Percentiles rank a stretch among this genome's conserved stretches.
phyloP scores from a whole-genome alignment of 2,113 vertebrate species.

The Odontesthes bonariensis region DNA sequence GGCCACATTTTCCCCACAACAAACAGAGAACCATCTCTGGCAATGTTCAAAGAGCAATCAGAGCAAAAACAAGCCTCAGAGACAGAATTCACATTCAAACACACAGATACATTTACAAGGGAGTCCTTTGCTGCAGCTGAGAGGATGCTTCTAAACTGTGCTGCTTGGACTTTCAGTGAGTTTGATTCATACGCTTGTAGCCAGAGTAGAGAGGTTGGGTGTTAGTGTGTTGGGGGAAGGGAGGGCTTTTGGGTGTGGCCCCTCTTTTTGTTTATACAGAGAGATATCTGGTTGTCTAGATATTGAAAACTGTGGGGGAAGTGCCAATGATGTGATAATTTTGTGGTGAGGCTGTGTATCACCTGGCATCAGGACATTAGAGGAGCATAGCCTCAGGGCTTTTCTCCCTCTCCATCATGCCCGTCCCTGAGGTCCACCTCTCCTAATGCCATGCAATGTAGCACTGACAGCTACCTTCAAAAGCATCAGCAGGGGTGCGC shows the following conservation, averaged over 20 bases:
- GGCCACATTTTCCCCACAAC: constrained; percentile 52
- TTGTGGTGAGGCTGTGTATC: constrained; percentile 38
- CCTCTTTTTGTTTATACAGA: constrained; percentile 39
- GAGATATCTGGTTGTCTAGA: constrained; percentile 43
- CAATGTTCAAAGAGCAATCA: constrained; percentile 44
- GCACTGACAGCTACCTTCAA: constrained; percentile 70
- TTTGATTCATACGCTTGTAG: constrained; percentile 43
- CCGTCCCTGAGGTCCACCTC: constrained; percentile 66
- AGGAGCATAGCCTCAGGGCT: constrained; percentile 47
- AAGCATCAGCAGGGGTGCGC: constrained; percentile 59
- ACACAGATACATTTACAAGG: constrained; percentile 45
- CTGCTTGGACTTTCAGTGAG: constrained; percentile 60
- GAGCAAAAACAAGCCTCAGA: constrained; percentile 44
- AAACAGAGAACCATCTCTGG: constrained; percentile 56
- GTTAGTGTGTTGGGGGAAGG: constrained; percentile 58
- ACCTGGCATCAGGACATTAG: constrained; percentile 60
- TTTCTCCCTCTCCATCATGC: constrained; percentile 55
- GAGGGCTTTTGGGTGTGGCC: constrained; percentile 68
- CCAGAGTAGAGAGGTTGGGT: constrained; percentile 23
- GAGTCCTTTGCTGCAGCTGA: constrained; percentile 40
- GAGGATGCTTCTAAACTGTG: constrained; percentile 55
- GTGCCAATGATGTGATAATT: constrained; percentile 61
- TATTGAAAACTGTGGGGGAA: constrained; percentile 54
- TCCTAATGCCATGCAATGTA: constrained; percentile 68
- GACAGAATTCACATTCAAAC: constrained; percentile 44